A percentile compares a stretch with the other conserved stretches of the same genome.
phyloP scores from a whole-genome alignment of 2,113 vertebrate genomes.

The Hemiprocne comata region DNA sequence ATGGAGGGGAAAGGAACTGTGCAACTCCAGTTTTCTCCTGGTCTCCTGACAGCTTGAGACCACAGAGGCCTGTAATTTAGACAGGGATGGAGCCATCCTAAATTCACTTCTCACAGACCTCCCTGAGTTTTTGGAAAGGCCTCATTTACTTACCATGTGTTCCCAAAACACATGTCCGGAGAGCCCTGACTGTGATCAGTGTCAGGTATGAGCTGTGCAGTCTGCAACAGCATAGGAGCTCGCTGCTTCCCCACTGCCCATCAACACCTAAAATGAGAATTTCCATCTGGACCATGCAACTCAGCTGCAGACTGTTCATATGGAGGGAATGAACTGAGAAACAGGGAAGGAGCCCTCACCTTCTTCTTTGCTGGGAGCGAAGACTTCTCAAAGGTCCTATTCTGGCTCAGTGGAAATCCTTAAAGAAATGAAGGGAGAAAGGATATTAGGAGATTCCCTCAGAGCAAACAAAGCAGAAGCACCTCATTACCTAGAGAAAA shows the following conservation, averaged over 20 bases:
- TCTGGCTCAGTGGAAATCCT: background rate
- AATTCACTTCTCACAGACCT: background rate
- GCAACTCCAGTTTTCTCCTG: background rate
- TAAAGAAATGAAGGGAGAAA: background rate
- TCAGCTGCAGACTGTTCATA: background rate
- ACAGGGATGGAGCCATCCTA: background rate
- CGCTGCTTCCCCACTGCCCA: background rate
- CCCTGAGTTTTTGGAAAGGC: background rate
- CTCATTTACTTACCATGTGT: fast-evolving
- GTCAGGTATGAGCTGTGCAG: background rate
- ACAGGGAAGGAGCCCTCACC: background rate
- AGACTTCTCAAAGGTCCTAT: background rate
- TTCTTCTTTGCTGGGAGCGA: background rate
- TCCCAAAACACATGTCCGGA: background rate
- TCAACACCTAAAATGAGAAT: background rate
- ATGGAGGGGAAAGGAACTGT: background rate
- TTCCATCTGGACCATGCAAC: background rate
- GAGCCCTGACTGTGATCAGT: background rate
- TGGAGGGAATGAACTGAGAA: background rate
- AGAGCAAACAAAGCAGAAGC: background rate
- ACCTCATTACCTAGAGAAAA: background rate
- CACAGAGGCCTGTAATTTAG: background rate
- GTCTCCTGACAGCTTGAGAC: background rate
- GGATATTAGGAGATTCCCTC: background rate
- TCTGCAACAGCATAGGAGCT: background rate